Evolutionary conservation across 2,888 invertebrate genomes (phyloP).

Genomic region (Chalcosyrphus nemorum): DNA sequence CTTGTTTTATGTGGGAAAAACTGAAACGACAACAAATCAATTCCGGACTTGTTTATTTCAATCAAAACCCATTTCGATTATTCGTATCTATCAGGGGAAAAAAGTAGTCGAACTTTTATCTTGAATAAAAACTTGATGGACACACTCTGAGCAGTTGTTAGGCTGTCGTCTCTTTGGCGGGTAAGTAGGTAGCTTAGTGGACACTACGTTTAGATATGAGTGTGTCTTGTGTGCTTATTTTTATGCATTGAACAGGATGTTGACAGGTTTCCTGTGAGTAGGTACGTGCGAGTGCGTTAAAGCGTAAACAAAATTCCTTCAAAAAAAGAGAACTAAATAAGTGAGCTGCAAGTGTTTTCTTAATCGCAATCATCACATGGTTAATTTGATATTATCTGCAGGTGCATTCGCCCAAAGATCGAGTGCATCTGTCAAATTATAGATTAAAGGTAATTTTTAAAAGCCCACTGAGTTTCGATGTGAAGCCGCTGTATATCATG

Average conservation of each 20-base stretch:
- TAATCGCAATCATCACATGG: slow-evolving; percentile 46
- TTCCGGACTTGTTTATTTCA: slow-evolving; percentile 31
- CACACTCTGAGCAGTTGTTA: not conserved
- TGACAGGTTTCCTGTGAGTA: slow-evolving; percentile 44
- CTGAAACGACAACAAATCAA: not conserved
- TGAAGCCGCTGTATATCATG: not conserved
- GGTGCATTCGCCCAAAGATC: slow-evolving; percentile 32
- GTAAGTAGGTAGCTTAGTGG: not conserved
- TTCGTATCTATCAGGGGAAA: slow-evolving; percentile 21
- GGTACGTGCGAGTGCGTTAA: too few species aligned
- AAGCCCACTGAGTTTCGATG: slow-evolving; percentile 14
- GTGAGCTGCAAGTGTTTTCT: slow-evolving; percentile 29
- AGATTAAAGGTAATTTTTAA: slow-evolving; percentile 20
- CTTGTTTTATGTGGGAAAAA: not conserved
- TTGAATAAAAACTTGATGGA: slow-evolving; percentile 29
- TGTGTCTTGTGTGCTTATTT: slow-evolving; percentile 22
- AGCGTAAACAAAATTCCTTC: slow-evolving; percentile 12
- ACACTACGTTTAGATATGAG: not conserved
- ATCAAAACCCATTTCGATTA: slow-evolving; percentile 43
- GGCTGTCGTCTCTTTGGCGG: slow-evolving; percentile 5
- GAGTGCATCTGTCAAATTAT: slow-evolving; percentile 45
- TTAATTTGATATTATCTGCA: slow-evolving; percentile 50
- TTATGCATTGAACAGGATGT: slow-evolving; percentile 49
- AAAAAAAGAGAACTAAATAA: not conserved
- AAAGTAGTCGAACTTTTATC: slow-evolving; percentile 14